Evolutionary conservation across 2,113 vertebrate species (phyloP), one percentile per base, ranked within the genome.

Genomic region (Actenoides hombroni): DNA sequence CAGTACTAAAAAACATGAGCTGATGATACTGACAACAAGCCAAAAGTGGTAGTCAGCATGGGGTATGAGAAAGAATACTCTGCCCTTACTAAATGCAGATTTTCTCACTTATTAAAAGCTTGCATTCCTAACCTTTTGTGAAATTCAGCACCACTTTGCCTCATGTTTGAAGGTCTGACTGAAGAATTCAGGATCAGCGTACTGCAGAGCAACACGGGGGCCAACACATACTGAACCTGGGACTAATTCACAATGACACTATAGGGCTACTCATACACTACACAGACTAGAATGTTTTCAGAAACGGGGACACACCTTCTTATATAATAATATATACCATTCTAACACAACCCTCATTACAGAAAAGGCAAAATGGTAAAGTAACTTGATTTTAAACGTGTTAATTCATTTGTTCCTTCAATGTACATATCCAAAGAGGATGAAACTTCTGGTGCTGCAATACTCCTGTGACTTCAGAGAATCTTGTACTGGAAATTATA

Each of bases 31-130:
- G 71, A 92, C 16, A 5, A 70, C 17, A 78, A 56, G 79, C 56
- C 71, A 90, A 88, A 96, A 81, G 60, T 64, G 29, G 68, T 61
- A 93, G 91, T 80, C 60, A 64, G 88, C n/a, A 80, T 49, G 44
- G 18, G 15, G 24, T 56, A 88, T 56, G 70, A 93, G 12, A 18
- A 83, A 6, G 63, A 94, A 79, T 95, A 91, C 21, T 92, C 53
- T 78, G 76, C 78, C 65, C 89, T 78, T 75, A 57, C 10, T 71
- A 86, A 74, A 82, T 10, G 18, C 24, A 89, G 60, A 82, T 71
- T 74, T 74, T 79, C 29, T 65, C 48, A 79, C 21, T 78, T 56
- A 79, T 2, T 53, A 70, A 83, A 92, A 83, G 46, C 46, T 54
- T 80, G 10, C 13, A 28, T 74, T 92, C 83, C 51, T 74, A 90